Percentiles rank a stretch among this genome's conserved stretches.
These are phyloP conservation scores for Heliconius ethilla DNA, from an alignment of 2,888 invertebrate species.

Conservation along the genomic window DNA sequence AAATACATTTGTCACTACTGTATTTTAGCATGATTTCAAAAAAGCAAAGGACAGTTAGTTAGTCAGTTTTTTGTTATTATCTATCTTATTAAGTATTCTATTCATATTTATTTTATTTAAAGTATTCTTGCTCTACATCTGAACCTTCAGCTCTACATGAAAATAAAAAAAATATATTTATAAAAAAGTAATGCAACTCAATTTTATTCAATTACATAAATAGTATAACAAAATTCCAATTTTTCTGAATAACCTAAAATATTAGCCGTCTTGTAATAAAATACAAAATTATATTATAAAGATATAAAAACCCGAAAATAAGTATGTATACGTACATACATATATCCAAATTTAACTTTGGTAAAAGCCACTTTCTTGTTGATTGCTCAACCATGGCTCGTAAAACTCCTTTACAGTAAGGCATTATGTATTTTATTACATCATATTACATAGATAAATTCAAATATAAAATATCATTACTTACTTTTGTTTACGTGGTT, in stretches of 20 bases:
- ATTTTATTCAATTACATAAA: background rate
- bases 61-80: too few species aligned
- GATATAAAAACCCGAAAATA: background rate
- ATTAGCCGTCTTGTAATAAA: background rate
- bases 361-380: conserved; percentile 19
- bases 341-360: conserved; percentile 16
- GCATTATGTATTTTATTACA: conserved; percentile 15
- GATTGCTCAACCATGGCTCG: conserved; percentile 21
- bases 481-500: background rate
- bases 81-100: too few species aligned
- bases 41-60: too few species aligned
- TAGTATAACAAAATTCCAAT: background rate
- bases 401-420: conserved; percentile 11
- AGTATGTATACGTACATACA: background rate
- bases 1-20: too few species aligned
- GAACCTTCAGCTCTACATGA: too few species aligned
- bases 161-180: too few species aligned
- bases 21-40: too few species aligned
- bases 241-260: background rate
- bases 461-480: background rate
- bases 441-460: background rate
- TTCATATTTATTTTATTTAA: too few species aligned
- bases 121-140: too few species aligned
- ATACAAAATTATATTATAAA: conserved; percentile 17
- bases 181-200: too few species aligned